A percentile compares a stretch with the other conserved stretches of the same genome.
These are phyloP conservation scores for Zophobas atratus DNA, from an alignment of 1,140 invertebrate species.

Conservation along the genomic window DNA sequence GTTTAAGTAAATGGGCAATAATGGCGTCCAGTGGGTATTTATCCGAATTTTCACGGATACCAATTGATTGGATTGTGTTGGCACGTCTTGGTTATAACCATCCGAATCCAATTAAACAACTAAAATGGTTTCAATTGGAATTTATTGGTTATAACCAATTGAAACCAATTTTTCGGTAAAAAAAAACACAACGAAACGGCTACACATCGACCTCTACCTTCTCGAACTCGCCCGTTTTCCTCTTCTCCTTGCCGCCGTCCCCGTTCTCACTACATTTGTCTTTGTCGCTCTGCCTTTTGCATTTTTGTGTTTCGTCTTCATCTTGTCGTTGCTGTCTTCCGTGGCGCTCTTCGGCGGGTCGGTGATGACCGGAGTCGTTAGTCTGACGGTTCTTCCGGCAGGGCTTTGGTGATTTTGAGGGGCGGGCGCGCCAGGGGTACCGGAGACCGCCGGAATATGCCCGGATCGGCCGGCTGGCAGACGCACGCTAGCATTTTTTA, in stretches of 20 bases:
- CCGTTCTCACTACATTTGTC: constrained; percentile 28
- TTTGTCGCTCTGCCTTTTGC: constrained; percentile 22
- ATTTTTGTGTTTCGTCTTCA: constrained; percentile 14
- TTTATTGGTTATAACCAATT: too few species aligned
- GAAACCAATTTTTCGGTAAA: too few species aligned
- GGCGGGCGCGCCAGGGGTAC: constrained; percentile 63
- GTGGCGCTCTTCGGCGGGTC: constrained; percentile 8
- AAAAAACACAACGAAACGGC: constrained; percentile 4
- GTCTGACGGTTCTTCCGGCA: constrained; percentile 55
- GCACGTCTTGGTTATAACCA: too few species aligned
- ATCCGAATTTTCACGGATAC: too few species aligned
- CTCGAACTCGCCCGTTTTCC: constrained; percentile 30
- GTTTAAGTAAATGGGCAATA: too few species aligned
- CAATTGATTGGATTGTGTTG: too few species aligned
- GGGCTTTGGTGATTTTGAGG: constrained; percentile 61
- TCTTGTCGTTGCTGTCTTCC: constrained; percentile 1
- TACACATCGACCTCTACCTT: constrained; percentile 29
- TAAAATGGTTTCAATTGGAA: too few species aligned
- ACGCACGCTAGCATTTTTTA: constrained; percentile 74
- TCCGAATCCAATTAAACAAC: not conserved
- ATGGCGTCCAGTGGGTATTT: too few species aligned
- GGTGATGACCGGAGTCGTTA: constrained; percentile 49
- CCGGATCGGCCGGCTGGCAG: constrained; percentile 72
- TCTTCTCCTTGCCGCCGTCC: constrained; percentile 30
- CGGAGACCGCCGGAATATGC: constrained; percentile 63